Base-by-base conservation (phyloP, 1,140 invertebrate species). In the Linepithema humile region DNA sequence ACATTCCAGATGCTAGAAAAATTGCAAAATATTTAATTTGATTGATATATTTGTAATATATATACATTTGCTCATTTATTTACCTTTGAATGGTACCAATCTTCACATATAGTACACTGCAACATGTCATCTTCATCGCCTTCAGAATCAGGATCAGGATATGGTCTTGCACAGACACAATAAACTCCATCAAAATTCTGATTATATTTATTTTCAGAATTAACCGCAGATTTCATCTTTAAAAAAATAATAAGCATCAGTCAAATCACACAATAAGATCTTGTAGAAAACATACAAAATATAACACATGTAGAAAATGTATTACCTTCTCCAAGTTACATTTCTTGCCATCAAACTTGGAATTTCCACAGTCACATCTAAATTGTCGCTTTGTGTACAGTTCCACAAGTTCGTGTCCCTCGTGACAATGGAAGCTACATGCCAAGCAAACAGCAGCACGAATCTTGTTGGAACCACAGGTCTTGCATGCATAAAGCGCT, bases 341-440 rank as follows among this genome's bases (percentile, higher is more conserved):
- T 62, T 95, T 95, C 70, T 95, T 95, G n/a, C 95, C 94, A 2
- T 94, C 94, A 94, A 99, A 98, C 87, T 98, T 98, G 6, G 95
- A 95, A 92, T 99, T 99, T 20, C 99, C 99, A 95, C 99, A 99
- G 93, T 99, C 99, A 94, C 99, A 99, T 53, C 98, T 96, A 90
- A 99, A 99, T 92, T 98, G 97, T 64, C 98, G 96, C 95, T 99
- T 99, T 0, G 99, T 99, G 91, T 99, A 99, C 0, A 99, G 95
- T 94, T 99, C 99, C 80, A 99, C 95, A 1, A 99, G 95, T 26
- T 99, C 97, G 95, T 99, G 99, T 35, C 97, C 98, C 90, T 99
- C 98, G 93, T 99, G 99, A 91, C 99, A 99, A 85, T 97, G 96
- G 85, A 98, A 97, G 90, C 97, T 98, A 93, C 99, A 99, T 17